Evolutionary conservation across 2,797 vertebrate genomes (phyloP).

Genomic region (Protosalanx chinensis): DNA sequence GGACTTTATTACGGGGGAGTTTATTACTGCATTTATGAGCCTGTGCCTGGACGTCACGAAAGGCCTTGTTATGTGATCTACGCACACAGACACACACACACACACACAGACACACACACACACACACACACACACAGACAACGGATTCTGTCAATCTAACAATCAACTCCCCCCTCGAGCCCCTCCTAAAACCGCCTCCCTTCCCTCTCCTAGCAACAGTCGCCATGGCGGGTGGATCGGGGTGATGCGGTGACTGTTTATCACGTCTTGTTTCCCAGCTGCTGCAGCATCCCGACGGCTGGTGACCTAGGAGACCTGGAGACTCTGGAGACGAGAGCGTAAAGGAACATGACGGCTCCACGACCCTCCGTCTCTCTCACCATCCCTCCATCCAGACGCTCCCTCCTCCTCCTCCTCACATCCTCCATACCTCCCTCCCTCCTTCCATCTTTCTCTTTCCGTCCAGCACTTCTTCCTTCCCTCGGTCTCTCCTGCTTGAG

Average conservation of each 20-base stretch:
- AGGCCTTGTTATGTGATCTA: background rate
- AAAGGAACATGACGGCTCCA: too few relatives aligned
- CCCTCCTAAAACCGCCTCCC: slow-evolving; percentile 5
- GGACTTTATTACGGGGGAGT: background rate
- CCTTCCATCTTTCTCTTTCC: slow-evolving; percentile 22
- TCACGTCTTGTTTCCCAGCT: slow-evolving; percentile 26
- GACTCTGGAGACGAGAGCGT: slow-evolving; percentile 16
- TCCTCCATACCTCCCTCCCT: slow-evolving; percentile 16
- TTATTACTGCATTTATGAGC: background rate
- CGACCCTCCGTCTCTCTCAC: too few relatives aligned
- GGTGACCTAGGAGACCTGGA: slow-evolving; percentile 37
- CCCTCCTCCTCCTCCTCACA: background rate
- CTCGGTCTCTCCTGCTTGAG: background rate
- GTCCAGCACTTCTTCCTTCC: slow-evolving; percentile 34
- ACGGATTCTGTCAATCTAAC: slow-evolving; percentile 6
- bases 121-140: background rate
- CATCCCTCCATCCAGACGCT: too few relatives aligned
- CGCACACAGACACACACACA: background rate
- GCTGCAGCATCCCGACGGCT: slow-evolving; percentile 31
- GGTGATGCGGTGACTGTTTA: slow-evolving; percentile 38
- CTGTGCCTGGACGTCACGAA: background rate
- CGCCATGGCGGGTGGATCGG: slow-evolving; percentile 40
- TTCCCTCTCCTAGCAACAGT: slow-evolving; percentile 56
- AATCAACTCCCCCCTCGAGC: background rate
- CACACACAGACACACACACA: slow-evolving; percentile 1